Evolutionary conservation across 2,797 vertebrate genomes (phyloP).

Genomic region (Acanthis flammea): DNA sequence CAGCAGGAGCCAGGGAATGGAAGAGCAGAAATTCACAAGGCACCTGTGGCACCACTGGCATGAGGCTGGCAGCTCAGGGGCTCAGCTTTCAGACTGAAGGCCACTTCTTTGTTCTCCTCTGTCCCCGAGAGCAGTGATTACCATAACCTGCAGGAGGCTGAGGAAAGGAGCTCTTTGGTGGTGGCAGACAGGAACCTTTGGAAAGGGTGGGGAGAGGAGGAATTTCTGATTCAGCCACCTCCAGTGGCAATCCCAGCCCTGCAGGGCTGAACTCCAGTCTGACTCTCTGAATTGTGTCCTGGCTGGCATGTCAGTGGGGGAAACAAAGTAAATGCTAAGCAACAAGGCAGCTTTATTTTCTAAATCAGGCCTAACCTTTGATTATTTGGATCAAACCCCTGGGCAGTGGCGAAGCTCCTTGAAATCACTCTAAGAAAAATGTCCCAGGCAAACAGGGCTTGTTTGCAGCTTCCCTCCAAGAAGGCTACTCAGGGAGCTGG

Average conservation of each 20-base stretch:
- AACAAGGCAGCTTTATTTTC: neutral
- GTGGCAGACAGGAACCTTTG: accelerated
- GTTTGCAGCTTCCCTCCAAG: neutral
- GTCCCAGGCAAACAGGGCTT: neutral
- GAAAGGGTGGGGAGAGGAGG: neutral
- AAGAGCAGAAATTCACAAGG: neutral
- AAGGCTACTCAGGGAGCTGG: neutral
- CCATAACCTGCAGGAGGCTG: neutral
- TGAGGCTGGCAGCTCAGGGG: neutral
- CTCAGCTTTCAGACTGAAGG: neutral
- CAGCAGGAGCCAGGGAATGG: neutral
- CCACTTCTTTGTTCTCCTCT: neutral
- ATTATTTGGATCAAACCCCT: neutral
- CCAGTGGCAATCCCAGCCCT: neutral
- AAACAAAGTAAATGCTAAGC: neutral
- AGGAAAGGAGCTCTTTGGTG: neutral
- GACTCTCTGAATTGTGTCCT: neutral
- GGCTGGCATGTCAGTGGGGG: neutral
- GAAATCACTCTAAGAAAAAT: neutral
- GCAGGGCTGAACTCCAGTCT: neutral
- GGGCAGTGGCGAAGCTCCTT: neutral
- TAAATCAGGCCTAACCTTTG: neutral
- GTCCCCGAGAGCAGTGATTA: neutral
- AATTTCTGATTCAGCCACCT: neutral
- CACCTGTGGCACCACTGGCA: neutral